Conservation (phyloP, 1,140 invertebrate species). For the Calliopsis andreniformis region DNA sequence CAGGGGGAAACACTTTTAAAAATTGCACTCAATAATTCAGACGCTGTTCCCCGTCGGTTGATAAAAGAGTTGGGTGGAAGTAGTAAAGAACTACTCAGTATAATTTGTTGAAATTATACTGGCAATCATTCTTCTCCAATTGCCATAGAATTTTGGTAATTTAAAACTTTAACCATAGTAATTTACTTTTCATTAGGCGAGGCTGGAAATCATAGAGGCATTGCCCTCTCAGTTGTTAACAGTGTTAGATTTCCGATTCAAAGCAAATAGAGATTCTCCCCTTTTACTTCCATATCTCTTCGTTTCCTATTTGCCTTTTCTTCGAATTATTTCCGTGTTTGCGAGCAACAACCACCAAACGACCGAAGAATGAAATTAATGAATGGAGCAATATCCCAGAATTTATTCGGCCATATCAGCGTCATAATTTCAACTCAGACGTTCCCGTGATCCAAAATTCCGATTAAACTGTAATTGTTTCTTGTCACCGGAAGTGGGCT, state of each 20-base stretch:
- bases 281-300: background rate
- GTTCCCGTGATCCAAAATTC: slow-evolving; percentile 10
- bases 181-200: background rate
- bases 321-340: background rate
- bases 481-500: background rate
- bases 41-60: background rate
- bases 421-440: background rate
- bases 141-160: background rate
- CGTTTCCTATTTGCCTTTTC: background rate
- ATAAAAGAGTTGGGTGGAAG: background rate
- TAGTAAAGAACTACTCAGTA: background rate
- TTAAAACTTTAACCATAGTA: background rate
- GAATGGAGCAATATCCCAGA: background rate
- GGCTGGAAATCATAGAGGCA: background rate
- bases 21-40: slow-evolving; percentile 22
- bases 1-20: slow-evolving; percentile 8
- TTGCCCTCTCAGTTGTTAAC: background rate
- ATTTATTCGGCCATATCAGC: slow-evolving; percentile 1
- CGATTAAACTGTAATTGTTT: slow-evolving; percentile 33
- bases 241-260: background rate
- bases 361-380: background rate
- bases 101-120: background rate
- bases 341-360: background rate
- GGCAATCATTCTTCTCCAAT: background rate
- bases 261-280: background rate